These are phyloP conservation scores for Drosophila suzukii DNA, from an alignment of 1,140 invertebrate species.

Conservation along the genomic window DNA sequence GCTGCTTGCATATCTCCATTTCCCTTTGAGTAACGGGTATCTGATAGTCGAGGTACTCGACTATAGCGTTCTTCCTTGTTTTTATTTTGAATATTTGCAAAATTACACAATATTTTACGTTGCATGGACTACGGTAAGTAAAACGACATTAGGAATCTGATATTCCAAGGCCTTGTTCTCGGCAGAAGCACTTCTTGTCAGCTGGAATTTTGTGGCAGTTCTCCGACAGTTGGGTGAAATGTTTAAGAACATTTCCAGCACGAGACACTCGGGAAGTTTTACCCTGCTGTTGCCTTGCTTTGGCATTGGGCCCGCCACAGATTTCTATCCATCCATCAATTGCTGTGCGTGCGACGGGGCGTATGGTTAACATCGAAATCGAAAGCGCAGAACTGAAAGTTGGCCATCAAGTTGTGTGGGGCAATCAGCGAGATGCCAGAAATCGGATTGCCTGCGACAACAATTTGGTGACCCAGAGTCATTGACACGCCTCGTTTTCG, in stretches of 20 bases:
- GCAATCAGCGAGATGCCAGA: constrained; percentile 32
- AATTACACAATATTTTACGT: too few species aligned
- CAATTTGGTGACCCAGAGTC: constrained; percentile 50
- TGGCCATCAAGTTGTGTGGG: constrained; percentile 14
- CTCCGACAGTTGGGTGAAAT: background rate
- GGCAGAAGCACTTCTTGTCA: background rate
- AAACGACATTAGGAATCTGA: background rate
- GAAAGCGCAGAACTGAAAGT: constrained; percentile 13
- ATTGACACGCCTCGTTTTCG: constrained; percentile 64
- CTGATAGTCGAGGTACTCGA: too few species aligned
- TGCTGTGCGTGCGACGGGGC: constrained; percentile 24
- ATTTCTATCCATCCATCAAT: constrained; percentile 28
- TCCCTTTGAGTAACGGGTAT: too few species aligned
- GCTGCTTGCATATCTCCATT: too few species aligned
- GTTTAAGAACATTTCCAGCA: constrained; percentile 3
- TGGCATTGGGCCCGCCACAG: background rate
- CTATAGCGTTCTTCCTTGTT: too few species aligned
- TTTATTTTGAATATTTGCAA: too few species aligned
- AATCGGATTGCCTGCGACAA: constrained; percentile 26
- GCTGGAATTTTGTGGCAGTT: constrained; percentile 1
- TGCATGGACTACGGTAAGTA: background rate
- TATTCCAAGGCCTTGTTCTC: background rate
- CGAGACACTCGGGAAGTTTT: constrained; percentile 4
- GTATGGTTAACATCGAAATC: constrained; percentile 45
- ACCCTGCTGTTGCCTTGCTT: background rate